Evolutionary conservation across 1,140 invertebrate genomes (phyloP).

Genomic region (Stegodyphus dumicola): DNA sequence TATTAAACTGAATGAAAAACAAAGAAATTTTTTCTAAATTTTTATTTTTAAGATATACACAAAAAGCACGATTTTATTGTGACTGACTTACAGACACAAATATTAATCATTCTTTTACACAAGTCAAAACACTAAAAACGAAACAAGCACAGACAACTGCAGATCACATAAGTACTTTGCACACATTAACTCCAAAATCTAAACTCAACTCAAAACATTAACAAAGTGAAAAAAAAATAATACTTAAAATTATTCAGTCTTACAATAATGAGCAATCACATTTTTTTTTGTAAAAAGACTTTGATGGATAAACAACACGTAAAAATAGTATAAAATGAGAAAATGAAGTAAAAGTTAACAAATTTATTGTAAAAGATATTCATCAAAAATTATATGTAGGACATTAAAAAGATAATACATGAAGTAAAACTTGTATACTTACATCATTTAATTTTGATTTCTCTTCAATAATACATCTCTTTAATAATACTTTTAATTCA

Average conservation of each 20-base stretch:
- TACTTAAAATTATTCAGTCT: background rate
- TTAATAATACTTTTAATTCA: no score
- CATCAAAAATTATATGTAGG: no score
- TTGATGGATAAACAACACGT: no score
- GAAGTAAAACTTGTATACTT: no score
- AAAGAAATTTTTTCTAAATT: background rate
- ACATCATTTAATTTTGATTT: no score
- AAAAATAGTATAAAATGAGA: no score
- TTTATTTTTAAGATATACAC: background rate
- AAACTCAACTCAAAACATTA: background rate
- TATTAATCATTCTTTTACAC: background rate
- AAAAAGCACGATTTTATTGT: background rate
- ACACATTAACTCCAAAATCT: background rate
- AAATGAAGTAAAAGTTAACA: no score
- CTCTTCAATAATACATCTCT: no score
- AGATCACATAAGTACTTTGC: conserved; percentile 2
- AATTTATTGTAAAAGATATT: no score
- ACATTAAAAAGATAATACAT: no score
- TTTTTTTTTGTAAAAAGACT: no score
- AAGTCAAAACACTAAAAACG: background rate
- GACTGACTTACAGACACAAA: background rate
- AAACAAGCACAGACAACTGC: background rate
- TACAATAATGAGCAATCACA: background rate
- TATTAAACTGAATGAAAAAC: no score
- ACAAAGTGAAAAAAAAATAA: background rate